Evolutionary conservation across 2,888 invertebrate species (phyloP), one percentile per base, ranked within the genome.

Genomic region (Julus scandinavius): DNA sequence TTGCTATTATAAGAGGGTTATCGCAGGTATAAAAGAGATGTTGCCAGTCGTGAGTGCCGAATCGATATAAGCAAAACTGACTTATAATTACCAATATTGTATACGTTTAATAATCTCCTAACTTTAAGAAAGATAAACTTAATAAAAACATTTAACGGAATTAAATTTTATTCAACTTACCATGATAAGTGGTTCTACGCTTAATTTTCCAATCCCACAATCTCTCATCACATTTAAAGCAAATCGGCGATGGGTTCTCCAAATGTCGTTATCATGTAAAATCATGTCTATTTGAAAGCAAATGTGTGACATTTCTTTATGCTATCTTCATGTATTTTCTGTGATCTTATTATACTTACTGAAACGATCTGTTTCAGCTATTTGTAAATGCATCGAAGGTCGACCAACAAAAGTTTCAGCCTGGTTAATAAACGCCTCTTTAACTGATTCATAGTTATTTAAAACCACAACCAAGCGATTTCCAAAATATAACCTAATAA

Each of bases 201-300:
- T 85, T 29, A 40, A 11, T 38, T 85, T 84, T 17, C 88, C 88
- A 54, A 88, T 20, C 3, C 88, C 88, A 17, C 29, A 88, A n/a
- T 88, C 88, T 80, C 40, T 84, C 17, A 88, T n/a, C n/a, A 80
- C 45, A 11, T 29, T 45, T 3, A 88, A 29, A n/a, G 88, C 41
- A 54, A 88, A 88, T 50, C 88, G 84, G 1, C 88, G 49, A 13
- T 85, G 88, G 7, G 9, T 41, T 88, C 85, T 88, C 85, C 84
- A 88, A 4, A 85, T 29, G 15, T 49, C 49, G 20, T 84, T 84
- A 15, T 40, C 84, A n/a, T 84, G 11, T 84, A 38, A 13, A 13
- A 38, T 84, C 84, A 84, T 84, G 84, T 41, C 84, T 40, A 20
- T 29, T 29, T 84, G 13, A n/a, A 15, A 84, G 45, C 6, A 7